These are phyloP conservation scores for Chloroceryle amazona DNA, from an alignment of 2,797 vertebrate genomes.

Conservation along the genomic window DNA sequence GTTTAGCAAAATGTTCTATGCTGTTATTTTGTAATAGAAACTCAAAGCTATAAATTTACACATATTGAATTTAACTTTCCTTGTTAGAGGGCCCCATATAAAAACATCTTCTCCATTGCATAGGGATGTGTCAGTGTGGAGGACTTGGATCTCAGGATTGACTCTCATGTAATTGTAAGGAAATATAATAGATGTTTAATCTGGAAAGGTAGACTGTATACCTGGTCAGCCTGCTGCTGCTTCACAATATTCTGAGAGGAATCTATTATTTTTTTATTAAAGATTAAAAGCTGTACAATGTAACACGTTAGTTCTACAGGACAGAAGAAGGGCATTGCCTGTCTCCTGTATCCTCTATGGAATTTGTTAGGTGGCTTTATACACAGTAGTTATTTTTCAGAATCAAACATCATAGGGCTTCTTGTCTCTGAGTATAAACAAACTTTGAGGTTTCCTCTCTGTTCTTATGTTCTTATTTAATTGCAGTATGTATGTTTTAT, in stretches of 20 bases:
- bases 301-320: neutral
- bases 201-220: neutral
- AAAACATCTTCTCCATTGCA: neutral
- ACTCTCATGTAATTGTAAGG: neutral
- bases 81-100: neutral
- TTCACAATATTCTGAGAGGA: neutral
- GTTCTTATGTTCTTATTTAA: neutral
- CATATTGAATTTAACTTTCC: neutral
- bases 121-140: neutral
- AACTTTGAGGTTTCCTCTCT: neutral
- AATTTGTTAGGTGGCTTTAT: neutral
- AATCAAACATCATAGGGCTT: neutral
- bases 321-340: neutral
- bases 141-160: neutral
- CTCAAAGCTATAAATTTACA: neutral
- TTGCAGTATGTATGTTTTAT: neutral
- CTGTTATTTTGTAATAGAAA: neutral
- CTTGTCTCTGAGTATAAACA: neutral
- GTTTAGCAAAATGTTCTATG: rapidly evolving
- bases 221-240: neutral
- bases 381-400: neutral
- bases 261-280: neutral
- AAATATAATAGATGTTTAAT: neutral
- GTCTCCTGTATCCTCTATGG: neutral
- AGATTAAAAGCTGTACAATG: neutral